Evolutionary conservation across 1,140 invertebrate genomes (phyloP).

Genomic region (Brachionus calyciflorus): DNA sequence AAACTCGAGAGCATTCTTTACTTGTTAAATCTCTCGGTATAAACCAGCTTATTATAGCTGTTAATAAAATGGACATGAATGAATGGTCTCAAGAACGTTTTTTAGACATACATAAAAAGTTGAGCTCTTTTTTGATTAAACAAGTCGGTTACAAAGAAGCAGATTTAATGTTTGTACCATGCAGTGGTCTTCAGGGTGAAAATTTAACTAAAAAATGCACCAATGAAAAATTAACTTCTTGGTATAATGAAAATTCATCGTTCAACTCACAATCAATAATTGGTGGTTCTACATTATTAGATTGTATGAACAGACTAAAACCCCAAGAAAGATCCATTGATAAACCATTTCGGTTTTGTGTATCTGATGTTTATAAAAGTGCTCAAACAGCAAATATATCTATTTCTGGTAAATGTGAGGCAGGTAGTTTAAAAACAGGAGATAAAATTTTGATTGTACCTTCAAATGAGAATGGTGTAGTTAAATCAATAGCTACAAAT

Average conservation of each 20-base stretch:
- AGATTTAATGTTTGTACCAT: conserved; percentile 86
- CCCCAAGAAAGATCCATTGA: conserved; percentile 68
- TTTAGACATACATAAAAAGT: conserved; percentile 77
- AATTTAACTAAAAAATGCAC: conserved; percentile 75
- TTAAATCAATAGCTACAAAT: conserved; percentile 68
- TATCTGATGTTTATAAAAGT: conserved; percentile 92
- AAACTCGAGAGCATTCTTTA: conserved; percentile 93
- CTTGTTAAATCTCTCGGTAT: conserved; percentile 83
- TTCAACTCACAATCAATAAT: neutral
- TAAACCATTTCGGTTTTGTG: conserved; percentile 79
- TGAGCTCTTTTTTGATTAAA: conserved; percentile 78
- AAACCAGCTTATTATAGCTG: conserved; percentile 69
- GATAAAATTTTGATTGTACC: conserved; percentile 87
- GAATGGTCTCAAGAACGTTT: conserved; percentile 71
- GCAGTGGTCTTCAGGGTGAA: conserved; percentile 88
- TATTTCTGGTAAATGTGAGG: conserved; percentile 83
- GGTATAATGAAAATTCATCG: conserved; percentile 69
- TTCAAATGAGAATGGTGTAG: conserved; percentile 57
- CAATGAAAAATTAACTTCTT: conserved; percentile 69
- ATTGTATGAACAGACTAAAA: conserved; percentile 2
- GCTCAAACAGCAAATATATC: conserved; percentile 71
- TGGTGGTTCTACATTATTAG: conserved; percentile 5
- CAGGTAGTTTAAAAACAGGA: conserved; percentile 76
- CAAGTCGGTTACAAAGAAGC: conserved; percentile 87
- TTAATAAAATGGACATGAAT: conserved; percentile 65